Percentiles rank a stretch among this genome's conserved stretches.
phyloP scores from a whole-genome alignment of 2,113 vertebrate genomes.

The Clarias magur region DNA sequence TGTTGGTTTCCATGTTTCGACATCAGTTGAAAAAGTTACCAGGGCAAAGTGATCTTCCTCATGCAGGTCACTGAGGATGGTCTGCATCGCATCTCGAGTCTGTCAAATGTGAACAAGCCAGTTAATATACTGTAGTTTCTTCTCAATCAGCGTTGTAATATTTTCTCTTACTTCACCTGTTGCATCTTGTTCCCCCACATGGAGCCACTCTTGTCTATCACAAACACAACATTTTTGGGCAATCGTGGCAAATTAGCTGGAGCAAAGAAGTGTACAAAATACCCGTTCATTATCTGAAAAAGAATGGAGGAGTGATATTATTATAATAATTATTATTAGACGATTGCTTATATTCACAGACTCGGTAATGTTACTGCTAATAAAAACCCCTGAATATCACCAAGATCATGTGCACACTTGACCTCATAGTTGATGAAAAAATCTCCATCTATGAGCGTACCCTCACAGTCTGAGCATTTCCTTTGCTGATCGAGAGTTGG shows the following conservation, averaged over 20 bases:
- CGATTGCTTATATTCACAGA: background rate
- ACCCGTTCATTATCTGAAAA: constrained; percentile 73
- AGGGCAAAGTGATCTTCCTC: constrained; percentile 70
- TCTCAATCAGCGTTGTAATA: background rate
- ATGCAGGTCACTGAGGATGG: constrained; percentile 69
- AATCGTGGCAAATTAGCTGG: constrained; percentile 64
- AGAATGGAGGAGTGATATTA: background rate
- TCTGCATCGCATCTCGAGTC: constrained; percentile 68
- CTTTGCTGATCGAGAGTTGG: constrained; percentile 82
- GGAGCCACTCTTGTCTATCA: constrained; percentile 74
- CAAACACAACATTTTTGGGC: constrained; percentile 74
- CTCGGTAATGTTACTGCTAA: background rate
- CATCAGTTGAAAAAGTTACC: background rate
- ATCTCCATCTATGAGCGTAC: constrained; percentile 82
- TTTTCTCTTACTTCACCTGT: constrained; percentile 60
- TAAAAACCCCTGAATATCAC: constrained; percentile 78
- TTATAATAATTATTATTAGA: background rate
- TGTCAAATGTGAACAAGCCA: constrained; percentile 41
- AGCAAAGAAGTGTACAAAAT: constrained; percentile 79
- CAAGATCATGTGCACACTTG: constrained; percentile 69
- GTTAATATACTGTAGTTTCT: background rate
- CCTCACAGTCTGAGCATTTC: constrained; percentile 77
- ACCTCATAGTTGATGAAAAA: constrained; percentile 88
- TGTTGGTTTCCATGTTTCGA: constrained; percentile 47
- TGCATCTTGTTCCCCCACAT: constrained; percentile 61